Base-by-base conservation (phyloP, 2,888 invertebrate genomes). In the Chelonus formosanus region DNA sequence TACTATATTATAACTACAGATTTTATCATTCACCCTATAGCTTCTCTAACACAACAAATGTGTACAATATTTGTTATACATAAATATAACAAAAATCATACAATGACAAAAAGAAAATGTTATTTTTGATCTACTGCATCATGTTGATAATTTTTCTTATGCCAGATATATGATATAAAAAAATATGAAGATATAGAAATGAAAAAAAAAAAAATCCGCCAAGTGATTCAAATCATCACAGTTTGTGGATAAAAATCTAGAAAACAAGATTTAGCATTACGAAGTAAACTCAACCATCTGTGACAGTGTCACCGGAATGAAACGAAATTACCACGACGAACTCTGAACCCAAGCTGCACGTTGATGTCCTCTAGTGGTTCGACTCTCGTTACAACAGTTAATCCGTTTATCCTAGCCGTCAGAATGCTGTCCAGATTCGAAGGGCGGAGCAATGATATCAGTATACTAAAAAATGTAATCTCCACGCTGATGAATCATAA, bases 311-410 rank as follows among this genome's bases (percentile, higher is more conserved):
- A 48, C 34, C 35, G 40, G 40, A 56, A 56, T 45, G 55, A 56
- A 61, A 65, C 54, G 48, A 43, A 50, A 61, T 65, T 65, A 61
- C 50, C 43, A 48, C 48, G 54, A 32, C 59, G 65, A 55, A 61
- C 60, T 48, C 44, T 34, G 43, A 55, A 56, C 48, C 45, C 20
- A 20, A 61, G 20, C 20, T 20, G 31, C 32, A 59, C 20, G 56
- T 52, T 47, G 40, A 48, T 31, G 10, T 59, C 5, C 48, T 55
- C 44, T 65, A 34, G 43, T 40, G 48, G 48, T 44, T 36, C 52
- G 45, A 34, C 40, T 52, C 56, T 66, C 52, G 32, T 55, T 52
- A 44, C 44, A 53, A 44, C 61, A 61, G 40, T 53, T 53, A 61
- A 61, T 61, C 61, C 45, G 53, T 53, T 61, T 61, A 61, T 40